phyloP scores from a whole-genome alignment of 2,888 invertebrate genomes.

The Lobophora halterata region DNA sequence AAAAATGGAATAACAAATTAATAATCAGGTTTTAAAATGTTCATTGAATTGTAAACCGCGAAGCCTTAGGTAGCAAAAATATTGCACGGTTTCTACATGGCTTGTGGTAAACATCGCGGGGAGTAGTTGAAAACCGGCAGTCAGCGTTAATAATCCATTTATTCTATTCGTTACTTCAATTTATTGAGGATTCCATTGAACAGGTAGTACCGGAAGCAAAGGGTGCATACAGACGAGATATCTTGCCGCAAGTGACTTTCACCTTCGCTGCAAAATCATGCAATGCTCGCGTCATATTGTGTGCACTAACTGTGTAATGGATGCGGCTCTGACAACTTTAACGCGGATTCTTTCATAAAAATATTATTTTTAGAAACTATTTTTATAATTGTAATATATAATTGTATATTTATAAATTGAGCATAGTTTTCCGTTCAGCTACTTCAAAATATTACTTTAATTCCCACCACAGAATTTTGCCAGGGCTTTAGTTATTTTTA shows the following conservation, averaged over 20 bases:
- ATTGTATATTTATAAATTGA: too few relatives aligned
- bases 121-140: constrained; percentile 26
- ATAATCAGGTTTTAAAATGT: constrained; percentile 12
- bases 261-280: constrained; percentile 48
- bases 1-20: too few relatives aligned
- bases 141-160: constrained; percentile 36
- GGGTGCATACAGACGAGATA: constrained; percentile 49
- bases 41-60: constrained; percentile 38
- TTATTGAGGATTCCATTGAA: constrained; percentile 39
- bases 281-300: constrained; percentile 43
- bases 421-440: too few relatives aligned
- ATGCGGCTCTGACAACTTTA: constrained; percentile 18
- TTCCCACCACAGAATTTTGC: too few relatives aligned
- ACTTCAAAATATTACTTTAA: too few relatives aligned
- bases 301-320: constrained; percentile 30
- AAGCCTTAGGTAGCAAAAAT: constrained; percentile 46
- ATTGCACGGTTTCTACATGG: constrained; percentile 33
- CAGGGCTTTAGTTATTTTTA: too few relatives aligned
- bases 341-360: constrained; percentile 13
- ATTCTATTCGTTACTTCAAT: constrained; percentile 45
- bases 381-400: too few relatives aligned
- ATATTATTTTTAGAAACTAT: too few relatives aligned
- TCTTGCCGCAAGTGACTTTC: constrained; percentile 48
- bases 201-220: constrained; percentile 36
- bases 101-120: constrained; percentile 29